phyloP scores from a whole-genome alignment of 2,797 vertebrate species.

The Coendou prehensilis region DNA sequence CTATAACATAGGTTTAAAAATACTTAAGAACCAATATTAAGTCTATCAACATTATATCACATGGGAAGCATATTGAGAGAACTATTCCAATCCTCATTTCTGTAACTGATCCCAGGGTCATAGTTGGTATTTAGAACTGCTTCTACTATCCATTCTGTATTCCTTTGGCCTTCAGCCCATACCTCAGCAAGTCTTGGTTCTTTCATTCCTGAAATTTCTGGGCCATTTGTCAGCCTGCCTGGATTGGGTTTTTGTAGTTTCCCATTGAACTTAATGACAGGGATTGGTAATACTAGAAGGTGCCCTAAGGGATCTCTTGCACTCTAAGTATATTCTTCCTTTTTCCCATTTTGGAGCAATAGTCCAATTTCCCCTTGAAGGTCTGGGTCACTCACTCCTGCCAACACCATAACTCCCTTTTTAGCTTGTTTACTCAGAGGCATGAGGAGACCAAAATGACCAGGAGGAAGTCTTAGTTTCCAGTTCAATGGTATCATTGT shows the following conservation, averaged over 20 bases:
- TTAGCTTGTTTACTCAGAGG: neutral
- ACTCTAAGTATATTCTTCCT: neutral
- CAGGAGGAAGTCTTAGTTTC: neutral
- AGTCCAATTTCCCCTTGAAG: neutral
- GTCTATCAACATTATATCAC: neutral
- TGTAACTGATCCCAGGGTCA: neutral
- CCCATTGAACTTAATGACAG: neutral
- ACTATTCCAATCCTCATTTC: neutral
- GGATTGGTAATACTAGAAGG: neutral
- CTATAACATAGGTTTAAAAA: neutral
- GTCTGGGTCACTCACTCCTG: neutral
- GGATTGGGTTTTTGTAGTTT: neutral
- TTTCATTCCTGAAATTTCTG: neutral
- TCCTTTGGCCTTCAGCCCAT: neutral
- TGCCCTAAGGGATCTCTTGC: neutral
- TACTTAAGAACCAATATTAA: neutral
- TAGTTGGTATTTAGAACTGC: neutral
- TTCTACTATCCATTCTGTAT: neutral
- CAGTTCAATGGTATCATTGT: neutral
- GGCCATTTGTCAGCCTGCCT: neutral
- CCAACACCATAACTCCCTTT: neutral
- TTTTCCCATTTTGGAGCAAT: neutral
- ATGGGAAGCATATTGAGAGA: neutral
- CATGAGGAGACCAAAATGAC: neutral
- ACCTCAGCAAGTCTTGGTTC: neutral